These are phyloP conservation scores for Chaetogeoica ovagalla DNA, from an alignment of 2,888 invertebrate genomes.

Conservation along the genomic window DNA sequence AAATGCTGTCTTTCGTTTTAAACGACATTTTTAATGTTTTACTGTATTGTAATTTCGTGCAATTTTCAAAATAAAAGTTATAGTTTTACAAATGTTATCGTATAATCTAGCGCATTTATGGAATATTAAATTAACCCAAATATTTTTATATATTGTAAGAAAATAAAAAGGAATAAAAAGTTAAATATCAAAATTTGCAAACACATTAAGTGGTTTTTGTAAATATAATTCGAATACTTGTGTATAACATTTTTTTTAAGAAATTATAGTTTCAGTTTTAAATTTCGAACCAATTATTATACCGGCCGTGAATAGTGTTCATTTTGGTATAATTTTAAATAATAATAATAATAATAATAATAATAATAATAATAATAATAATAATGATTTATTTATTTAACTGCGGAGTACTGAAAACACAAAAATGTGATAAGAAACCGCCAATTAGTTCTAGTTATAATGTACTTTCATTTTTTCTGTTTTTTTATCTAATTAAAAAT, in stretches of 20 bases:
- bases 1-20: no score
- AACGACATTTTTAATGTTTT: no score
- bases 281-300: constrained; percentile 1
- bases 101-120: no score
- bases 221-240: not conserved
- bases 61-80: no score
- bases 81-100: no score
- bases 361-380: not conserved
- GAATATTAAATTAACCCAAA: no score
- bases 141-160: no score
- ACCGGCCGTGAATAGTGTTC: not conserved
- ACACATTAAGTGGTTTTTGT: no score
- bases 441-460: constrained; percentile 12
- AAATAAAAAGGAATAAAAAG: no score
- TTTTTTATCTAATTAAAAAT: constrained; percentile 19
- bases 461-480: not conserved
- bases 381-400: not conserved
- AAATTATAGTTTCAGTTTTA: not conserved
- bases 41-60: no score
- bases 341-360: not conserved
- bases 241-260: not conserved
- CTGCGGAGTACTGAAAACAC: not conserved
- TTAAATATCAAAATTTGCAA: no score
- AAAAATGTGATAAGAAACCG: constrained; percentile 9
- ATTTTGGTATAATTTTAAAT: not conserved